Evolutionary conservation across 1,140 invertebrate species (phyloP).

Genomic region (Leptopilina clavipes): DNA sequence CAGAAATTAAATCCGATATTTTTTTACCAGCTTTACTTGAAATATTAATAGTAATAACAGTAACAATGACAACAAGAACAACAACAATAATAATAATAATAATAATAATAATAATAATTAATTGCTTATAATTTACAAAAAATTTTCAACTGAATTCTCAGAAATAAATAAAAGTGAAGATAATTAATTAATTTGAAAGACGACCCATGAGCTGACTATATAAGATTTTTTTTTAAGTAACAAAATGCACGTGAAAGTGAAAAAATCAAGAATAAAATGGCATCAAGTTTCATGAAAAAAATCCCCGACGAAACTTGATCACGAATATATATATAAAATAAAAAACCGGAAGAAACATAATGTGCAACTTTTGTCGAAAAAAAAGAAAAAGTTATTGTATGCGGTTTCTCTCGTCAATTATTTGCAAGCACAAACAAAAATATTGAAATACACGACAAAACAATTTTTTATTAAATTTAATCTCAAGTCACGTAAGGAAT

Average conservation of each 20-base stretch:
- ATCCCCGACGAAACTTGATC: not conserved
- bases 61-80: no score
- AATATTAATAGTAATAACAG: no score
- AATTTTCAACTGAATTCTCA: no score
- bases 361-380: conserved; percentile 19
- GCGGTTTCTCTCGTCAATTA: not conserved
- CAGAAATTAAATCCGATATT: no score
- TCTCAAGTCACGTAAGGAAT: no score
- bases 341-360: conserved; percentile 14
- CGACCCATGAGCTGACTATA: not conserved
- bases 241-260: not conserved
- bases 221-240: not conserved
- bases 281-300: conserved; percentile 4
- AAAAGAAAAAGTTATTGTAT: no score
- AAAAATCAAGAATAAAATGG: not conserved
- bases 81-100: no score
- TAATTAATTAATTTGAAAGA: not conserved
- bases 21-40: no score
- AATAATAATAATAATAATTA: no score
- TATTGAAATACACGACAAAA: not conserved
- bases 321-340: conserved; percentile 18
- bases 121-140: no score
- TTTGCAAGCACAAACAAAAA: not conserved
- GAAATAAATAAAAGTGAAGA: not conserved
- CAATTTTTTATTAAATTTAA: no score